phyloP scores from a whole-genome alignment of 2,113 vertebrate species.

The Heterocephalus glaber region DNA sequence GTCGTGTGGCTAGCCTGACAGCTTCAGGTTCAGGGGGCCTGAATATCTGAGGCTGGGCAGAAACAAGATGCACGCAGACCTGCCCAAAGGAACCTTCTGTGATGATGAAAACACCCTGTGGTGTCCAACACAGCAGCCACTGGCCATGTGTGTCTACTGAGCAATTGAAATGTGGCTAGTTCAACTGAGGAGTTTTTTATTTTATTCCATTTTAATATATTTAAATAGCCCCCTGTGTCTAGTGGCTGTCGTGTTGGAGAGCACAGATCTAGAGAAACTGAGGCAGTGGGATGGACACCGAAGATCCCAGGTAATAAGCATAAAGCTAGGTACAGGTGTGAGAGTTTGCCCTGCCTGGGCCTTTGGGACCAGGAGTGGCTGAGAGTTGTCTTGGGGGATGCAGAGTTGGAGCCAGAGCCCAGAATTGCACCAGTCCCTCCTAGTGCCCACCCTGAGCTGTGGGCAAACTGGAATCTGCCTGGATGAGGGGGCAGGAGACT shows the following conservation, averaged over 20 bases:
- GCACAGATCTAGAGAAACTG: not conserved
- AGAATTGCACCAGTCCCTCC: not conserved
- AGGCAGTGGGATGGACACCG: not conserved
- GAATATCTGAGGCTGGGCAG: not conserved
- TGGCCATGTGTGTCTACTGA: not conserved
- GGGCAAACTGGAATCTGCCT: not conserved
- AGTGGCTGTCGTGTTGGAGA: not conserved
- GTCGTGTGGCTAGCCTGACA: not conserved
- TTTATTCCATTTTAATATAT: conserved; percentile 42
- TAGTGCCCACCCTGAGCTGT: not conserved
- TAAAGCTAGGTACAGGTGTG: not conserved
- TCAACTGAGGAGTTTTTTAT: not conserved
- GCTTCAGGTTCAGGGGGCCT: not conserved
- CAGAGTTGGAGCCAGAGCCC: not conserved
- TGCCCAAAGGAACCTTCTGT: not conserved
- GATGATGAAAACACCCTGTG: not conserved
- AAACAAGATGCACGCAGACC: not conserved
- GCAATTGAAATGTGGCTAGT: not conserved
- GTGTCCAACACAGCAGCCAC: not conserved
- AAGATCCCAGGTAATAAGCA: not conserved
- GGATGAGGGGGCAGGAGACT: not conserved
- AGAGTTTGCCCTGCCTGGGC: not conserved
- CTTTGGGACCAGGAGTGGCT: not conserved
- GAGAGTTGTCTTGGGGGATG: not conserved
- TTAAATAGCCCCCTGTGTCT: not conserved